phyloP scores from a whole-genome alignment of 2,797 vertebrate genomes.

The Labeo calbasu region DNA sequence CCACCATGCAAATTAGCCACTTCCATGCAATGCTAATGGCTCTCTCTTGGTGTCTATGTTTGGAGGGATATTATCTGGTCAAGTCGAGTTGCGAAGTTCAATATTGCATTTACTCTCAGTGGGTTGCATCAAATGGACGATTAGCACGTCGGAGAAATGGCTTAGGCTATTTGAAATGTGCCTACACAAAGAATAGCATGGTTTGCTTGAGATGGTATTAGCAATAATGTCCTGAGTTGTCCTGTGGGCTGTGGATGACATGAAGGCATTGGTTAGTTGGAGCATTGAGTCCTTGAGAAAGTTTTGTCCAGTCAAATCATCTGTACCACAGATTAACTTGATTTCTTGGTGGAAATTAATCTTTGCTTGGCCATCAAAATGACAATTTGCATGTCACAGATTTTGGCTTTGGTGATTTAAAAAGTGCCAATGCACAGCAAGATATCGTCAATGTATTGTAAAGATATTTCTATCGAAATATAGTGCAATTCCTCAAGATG shows the following conservation, averaged over 20 bases:
- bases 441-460: not conserved
- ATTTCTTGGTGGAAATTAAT: not conserved
- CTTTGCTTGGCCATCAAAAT: not conserved
- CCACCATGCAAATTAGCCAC: conserved; percentile 62
- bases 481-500: too few species aligned
- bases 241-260: not conserved
- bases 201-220: not conserved
- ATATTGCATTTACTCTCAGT: conserved; percentile 25
- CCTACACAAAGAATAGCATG: conserved; percentile 27
- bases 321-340: not conserved
- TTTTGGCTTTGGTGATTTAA: not conserved
- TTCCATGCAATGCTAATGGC: conserved; percentile 60
- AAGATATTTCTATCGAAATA: not conserved
- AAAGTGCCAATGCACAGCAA: not conserved
- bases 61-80: conserved; percentile 30
- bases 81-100: conserved; percentile 15
- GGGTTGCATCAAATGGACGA: not conserved
- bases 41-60: conserved; percentile 19
- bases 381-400: not conserved
- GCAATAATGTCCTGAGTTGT: not conserved
- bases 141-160: conserved; percentile 16
- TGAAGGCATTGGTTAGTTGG: not conserved
- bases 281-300: not conserved
- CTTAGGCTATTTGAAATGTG: not conserved
- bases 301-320: not conserved